Evolutionary conservation across 30 jellyfish, hydroid and myxozoan species (phyloP).

Genomic region (Hydra vulgaris): DNA sequence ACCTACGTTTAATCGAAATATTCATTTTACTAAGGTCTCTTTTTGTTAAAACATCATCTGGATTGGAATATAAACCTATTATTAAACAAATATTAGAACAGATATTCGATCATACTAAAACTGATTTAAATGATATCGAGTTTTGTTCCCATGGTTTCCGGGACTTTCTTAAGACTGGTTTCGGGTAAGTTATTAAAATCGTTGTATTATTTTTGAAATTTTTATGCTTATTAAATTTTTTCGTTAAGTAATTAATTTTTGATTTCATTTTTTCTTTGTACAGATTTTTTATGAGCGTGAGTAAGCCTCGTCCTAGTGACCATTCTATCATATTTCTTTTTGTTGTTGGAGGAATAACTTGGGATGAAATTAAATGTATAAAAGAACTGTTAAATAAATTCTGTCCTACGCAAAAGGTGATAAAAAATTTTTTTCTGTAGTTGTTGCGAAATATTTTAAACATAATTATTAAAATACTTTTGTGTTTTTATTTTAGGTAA

Average conservation of each 20-base stretch:
- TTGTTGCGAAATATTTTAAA: no score
- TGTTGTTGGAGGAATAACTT: slow-evolving; percentile 84
- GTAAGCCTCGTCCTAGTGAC: slow-evolving; percentile 89
- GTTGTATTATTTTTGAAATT: neutral
- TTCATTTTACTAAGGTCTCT: neutral
- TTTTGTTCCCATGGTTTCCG: slow-evolving; percentile 78
- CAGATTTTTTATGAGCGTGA: slow-evolving; percentile 85
- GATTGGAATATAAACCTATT: slow-evolving; percentile 35
- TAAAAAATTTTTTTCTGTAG: no score
- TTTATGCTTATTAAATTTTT: neutral
- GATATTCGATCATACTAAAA: slow-evolving; percentile 45
- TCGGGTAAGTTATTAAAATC: slow-evolving; percentile 44
- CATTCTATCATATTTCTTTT: slow-evolving; percentile 44
- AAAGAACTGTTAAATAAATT: slow-evolving; percentile 38
- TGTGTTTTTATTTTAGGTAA: slow-evolving; percentile 48
- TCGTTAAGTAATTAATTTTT: no score
- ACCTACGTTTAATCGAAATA: no score
- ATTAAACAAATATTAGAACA: slow-evolving; percentile 40
- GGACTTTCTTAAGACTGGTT: slow-evolving; percentile 81
- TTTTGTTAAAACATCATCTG: slow-evolving; percentile 3
- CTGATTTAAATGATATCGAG: slow-evolving; percentile 64
- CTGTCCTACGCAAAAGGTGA: slow-evolving; percentile 59
- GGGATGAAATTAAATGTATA: slow-evolving; percentile 47
- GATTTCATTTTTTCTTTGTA: neutral
- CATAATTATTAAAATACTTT: no score